phyloP scores from a whole-genome alignment of 2,797 vertebrate species.

The Helicolenus hilgendorfi region DNA sequence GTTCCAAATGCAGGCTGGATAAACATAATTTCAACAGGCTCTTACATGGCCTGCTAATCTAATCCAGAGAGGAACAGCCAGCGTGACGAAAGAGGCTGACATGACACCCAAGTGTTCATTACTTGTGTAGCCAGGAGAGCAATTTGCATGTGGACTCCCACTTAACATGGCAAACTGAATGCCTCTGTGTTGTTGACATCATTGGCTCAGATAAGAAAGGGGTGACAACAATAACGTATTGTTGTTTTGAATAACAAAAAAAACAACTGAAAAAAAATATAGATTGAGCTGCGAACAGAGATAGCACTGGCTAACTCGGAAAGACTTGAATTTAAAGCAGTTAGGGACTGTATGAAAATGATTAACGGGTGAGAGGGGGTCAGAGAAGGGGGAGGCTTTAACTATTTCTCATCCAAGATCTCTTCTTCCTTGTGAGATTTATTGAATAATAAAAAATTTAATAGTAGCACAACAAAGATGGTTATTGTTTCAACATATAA shows the following conservation, averaged over 20 bases:
- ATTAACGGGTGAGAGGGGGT: not conserved
- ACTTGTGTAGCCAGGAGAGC: not conserved
- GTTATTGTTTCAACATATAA: not conserved
- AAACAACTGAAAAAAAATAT: not conserved
- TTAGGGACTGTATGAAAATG: not conserved
- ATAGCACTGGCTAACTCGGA: conserved; percentile 37
- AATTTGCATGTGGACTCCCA: not conserved
- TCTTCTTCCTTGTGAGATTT: not conserved
- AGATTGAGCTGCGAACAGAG: not conserved
- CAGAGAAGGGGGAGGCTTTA: not conserved
- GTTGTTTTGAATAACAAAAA: not conserved
- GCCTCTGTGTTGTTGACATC: not conserved
- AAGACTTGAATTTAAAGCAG: conserved; percentile 28
- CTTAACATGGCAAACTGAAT: not conserved
- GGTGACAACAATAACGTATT: not conserved
- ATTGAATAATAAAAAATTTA: not conserved
- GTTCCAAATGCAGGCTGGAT: conserved; percentile 20
- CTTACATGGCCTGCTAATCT: conserved; percentile 39
- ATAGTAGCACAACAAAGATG: not conserved
- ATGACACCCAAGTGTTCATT: conserved; percentile 46
- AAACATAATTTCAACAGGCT: conserved; percentile 44
- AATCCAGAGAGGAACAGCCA: conserved; percentile 61
- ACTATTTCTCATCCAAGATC: not conserved
- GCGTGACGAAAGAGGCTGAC: conserved; percentile 69
- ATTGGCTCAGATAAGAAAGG: not conserved